phyloP scores from a whole-genome alignment of 2,113 vertebrate genomes.

The Prietella phreatophila region DNA sequence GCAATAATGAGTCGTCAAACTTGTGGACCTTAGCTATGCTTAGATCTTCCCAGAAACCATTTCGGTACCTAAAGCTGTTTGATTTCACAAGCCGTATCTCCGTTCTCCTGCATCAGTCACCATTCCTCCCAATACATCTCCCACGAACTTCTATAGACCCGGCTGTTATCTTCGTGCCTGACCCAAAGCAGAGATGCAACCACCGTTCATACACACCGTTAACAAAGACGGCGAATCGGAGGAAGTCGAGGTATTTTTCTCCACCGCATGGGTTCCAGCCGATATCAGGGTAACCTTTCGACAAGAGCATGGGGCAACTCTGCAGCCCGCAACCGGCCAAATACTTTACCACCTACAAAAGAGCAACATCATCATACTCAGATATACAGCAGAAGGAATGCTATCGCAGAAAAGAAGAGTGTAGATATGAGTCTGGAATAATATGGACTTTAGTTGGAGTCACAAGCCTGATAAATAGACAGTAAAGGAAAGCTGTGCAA shows the following conservation, averaged over 20 bases:
- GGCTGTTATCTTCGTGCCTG: background rate
- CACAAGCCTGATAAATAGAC: background rate
- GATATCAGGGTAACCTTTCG: conserved; percentile 91
- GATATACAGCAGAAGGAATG: background rate
- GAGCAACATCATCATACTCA: conserved; percentile 2
- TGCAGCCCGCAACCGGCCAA: conserved; percentile 89
- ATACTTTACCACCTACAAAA: conserved; percentile 84
- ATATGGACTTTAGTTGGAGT: background rate
- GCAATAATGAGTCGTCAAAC: background rate
- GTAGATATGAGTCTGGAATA: background rate
- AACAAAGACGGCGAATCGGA: conserved; percentile 90
- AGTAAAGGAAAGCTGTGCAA: background rate
- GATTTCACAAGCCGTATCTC: background rate
- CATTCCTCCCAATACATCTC: background rate
- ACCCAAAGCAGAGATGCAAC: background rate
- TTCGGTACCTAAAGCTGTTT: background rate
- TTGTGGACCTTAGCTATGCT: background rate
- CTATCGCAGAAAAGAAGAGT: background rate
- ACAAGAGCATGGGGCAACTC: conserved; percentile 87
- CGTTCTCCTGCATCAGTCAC: background rate
- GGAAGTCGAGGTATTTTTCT: conserved; percentile 89
- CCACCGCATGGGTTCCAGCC: conserved; percentile 93
- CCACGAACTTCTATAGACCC: background rate
- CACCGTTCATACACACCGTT: conserved; percentile 69
- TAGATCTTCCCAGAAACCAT: background rate